A percentile compares a stretch with the other conserved stretches of the same genome.
phyloP scores from a whole-genome alignment of 2,797 vertebrate genomes.

The Crypturellus tataupa region DNA sequence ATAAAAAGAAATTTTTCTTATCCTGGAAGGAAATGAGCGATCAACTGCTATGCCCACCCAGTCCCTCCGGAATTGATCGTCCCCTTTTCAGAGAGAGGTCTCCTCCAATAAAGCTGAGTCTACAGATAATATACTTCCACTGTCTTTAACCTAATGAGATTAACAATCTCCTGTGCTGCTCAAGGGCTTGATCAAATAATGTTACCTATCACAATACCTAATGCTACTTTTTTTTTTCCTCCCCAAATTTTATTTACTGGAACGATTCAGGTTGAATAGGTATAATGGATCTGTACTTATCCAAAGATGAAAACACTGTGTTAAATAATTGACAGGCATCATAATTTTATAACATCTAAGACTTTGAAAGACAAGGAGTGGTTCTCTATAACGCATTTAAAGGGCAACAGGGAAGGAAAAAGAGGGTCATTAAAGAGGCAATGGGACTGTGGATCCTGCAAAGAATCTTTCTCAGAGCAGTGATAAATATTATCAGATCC shows the following conservation, averaged over 20 bases:
- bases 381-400: neutral
- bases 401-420: constrained; percentile 15
- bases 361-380: neutral
- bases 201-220: neutral
- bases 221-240: neutral
- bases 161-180: neutral
- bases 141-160: neutral
- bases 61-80: neutral
- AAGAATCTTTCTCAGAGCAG: neutral
- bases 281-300: neutral
- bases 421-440: neutral
- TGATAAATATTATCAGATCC: neutral
- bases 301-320: neutral
- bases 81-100: neutral
- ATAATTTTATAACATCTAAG: neutral
- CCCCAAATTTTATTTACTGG: neutral
- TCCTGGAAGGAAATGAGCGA: neutral
- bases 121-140: neutral
- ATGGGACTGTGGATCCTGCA: neutral
- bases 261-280: neutral
- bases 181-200: neutral
- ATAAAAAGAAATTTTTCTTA: neutral
- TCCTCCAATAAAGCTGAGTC: neutral
- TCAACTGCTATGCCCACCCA: neutral
- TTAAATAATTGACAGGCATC: neutral